Base-by-base conservation (phyloP, 1,140 invertebrate genomes). In the Drosophila sulfurigaster region DNA sequence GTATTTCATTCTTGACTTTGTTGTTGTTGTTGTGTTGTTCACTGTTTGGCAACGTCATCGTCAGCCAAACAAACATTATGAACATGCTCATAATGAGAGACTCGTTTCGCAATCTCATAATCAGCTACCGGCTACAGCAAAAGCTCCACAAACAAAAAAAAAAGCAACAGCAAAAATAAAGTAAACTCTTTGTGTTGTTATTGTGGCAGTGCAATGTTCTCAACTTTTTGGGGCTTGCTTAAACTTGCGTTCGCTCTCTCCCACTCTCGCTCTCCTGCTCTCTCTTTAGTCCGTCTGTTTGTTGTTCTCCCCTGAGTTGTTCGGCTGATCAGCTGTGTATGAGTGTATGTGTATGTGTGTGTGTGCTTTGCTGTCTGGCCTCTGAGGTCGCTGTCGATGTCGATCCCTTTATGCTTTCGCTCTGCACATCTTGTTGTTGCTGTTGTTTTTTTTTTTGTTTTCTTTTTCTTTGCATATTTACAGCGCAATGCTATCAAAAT, bases 1-100 rank as follows among this genome's bases (percentile, higher is more conserved):
- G 83, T 77, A 88, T 82, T 87, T 88, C 85, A 88, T 88, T 88
- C 85, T 89, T 88, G 85, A 78, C 64, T 88, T 82, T 64, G 54
- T 63, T 57, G 28, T 32, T 32, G 32, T 32, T 7, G 7, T 32
- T 52, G 20, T 52, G n/a, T 64, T 5, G 5, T 45, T 75, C 59
- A 60, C 35, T 77, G 77, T 81, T 83, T 83, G 78, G 83, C 80
- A 89, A 89, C 83, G 85, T 88, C 83, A 88, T 83, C 81, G 77
- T 78, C 63, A 32, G 35, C 8, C 35, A 73, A 73, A 78, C 63
- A 60, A 71, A 75, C 77, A 87, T 82, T 82, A 76, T 69, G 80
- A 87, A 60, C 83, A 54, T 58, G 72, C 69, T 87, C 79, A 79
- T 82, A 63, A 79, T 82, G 67, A 79, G 69, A 43, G 59, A 79